phyloP scores from a whole-genome alignment of 2,113 vertebrate species.

The Rhizomys pruinosus region DNA sequence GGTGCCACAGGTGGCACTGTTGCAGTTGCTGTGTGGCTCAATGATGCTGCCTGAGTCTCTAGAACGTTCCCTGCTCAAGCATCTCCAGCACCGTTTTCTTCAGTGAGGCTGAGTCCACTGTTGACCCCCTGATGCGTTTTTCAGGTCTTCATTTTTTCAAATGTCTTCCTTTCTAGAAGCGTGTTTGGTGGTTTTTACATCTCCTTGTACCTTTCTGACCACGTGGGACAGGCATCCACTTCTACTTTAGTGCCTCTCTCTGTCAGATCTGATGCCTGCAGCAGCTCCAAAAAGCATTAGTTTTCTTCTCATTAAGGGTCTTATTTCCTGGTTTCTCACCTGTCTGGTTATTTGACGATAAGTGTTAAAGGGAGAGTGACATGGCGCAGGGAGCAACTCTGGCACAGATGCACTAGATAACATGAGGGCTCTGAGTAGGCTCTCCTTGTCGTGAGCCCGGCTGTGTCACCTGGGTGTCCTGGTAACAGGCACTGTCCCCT shows the following conservation, averaged over 20 bases:
- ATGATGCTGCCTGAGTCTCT: accelerated
- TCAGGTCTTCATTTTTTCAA: too few relatives aligned
- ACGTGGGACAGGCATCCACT: background rate
- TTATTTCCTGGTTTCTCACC: background rate
- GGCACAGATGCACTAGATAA: background rate
- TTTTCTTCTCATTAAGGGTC: background rate
- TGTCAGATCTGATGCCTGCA: background rate
- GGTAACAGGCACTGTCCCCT: background rate
- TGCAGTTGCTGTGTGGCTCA: background rate
- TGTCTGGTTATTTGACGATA: background rate
- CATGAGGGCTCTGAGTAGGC: background rate
- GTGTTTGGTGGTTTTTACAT: background rate
- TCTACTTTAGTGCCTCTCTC: background rate
- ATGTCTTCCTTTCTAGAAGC: background rate
- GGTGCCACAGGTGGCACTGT: accelerated
- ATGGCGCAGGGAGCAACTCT: too few relatives aligned
- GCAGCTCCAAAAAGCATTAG: accelerated
- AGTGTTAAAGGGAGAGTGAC: background rate
- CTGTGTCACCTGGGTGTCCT: background rate
- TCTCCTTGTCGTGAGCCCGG: accelerated
- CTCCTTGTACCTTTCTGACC: background rate
- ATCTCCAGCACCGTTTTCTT: background rate
- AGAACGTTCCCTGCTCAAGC: background rate
- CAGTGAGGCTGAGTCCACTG: background rate
- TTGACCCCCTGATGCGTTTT: background rate